Base-by-base conservation (phyloP, 2,797 vertebrate species). In the Coracias cyanogaster region DNA sequence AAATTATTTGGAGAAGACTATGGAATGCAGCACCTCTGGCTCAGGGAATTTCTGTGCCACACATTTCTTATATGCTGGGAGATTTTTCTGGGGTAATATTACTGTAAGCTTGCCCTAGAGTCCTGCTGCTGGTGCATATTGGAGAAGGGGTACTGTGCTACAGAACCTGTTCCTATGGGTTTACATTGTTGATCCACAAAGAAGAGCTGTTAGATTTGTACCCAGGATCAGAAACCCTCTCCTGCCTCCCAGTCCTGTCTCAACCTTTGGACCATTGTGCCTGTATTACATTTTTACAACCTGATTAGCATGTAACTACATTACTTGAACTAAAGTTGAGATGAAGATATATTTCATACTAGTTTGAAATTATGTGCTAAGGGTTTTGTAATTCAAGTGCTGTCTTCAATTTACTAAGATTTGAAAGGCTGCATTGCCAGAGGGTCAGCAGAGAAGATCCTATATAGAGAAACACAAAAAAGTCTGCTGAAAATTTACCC, bases 91-190 rank as follows among this genome's bases (percentile, higher is more conserved):
- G 62, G 41, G 49, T 70, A 69, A 18, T 57, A 5, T 3, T 37
- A 8, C 28, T 21, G 11, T 51, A 57, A 46, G 17, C 24, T 62
- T 84, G 19, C 18, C 74, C 33, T 52, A 9, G 41, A 69, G 49
- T 57, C 33, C 54, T 92, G 66, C 52, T 72, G 46, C 31, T 80
- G 37, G 6, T 62, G n/a, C 5, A 0, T 7, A 10, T 54, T 2
- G 2, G 35, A 70, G 71, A 58, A 46, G 22, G 24, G 9, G 5
- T 15, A 5, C 60, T 21, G 79, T 73, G 46, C 46, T 77, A 8
- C 0, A 0, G n/a, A 28, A 55, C 7, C 10, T 10, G 1, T 43
- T 83, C 19, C 58, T 60, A 7, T 1, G 1, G 29, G n/a, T 64
- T 73, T 70, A 9, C 19, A 1, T 16, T 33, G 60, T 9, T 6